Percentiles rank a stretch among this genome's conserved stretches.
These are phyloP conservation scores for Volucella zonaria DNA, from an alignment of 2,888 invertebrate species.

Conservation along the genomic window DNA sequence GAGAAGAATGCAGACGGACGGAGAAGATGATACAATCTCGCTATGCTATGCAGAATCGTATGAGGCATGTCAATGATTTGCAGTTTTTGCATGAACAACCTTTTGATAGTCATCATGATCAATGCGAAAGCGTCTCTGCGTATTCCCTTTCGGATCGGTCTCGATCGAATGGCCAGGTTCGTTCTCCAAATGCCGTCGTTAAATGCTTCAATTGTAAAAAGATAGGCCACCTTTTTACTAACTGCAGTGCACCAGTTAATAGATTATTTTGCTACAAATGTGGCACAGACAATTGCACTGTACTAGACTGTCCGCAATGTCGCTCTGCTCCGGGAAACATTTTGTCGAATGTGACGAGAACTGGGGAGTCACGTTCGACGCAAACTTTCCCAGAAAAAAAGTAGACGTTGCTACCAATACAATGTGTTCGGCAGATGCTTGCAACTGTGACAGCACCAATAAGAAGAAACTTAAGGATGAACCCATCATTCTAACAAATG, in stretches of 20 bases:
- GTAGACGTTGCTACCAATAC: slow-evolving; percentile 17
- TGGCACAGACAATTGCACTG: slow-evolving; percentile 8
- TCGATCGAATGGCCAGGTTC: background rate
- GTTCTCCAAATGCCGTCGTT: too few species aligned
- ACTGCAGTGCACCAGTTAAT: background rate
- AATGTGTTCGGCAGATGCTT: background rate
- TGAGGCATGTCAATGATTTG: slow-evolving; percentile 4
- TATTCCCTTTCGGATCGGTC: background rate
- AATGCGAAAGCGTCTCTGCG: background rate
- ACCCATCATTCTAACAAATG: background rate
- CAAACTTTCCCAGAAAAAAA: slow-evolving; percentile 20
- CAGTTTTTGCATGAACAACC: background rate
- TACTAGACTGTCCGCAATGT: slow-evolving; percentile 12
- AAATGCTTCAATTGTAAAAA: slow-evolving; percentile 9
- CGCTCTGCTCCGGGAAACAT: background rate
- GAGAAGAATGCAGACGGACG: slow-evolving; percentile 13
- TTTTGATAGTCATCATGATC: background rate
- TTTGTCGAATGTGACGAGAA: slow-evolving; percentile 1
- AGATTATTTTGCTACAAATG: slow-evolving; percentile 23
- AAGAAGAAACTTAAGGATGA: background rate
- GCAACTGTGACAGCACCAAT: background rate
- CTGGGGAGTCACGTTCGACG: slow-evolving; percentile 21
- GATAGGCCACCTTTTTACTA: background rate
- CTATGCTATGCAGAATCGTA: slow-evolving; percentile 18
- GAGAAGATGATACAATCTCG: slow-evolving; percentile 19